Evolutionary conservation across 2,113 vertebrate genomes (phyloP).

Genomic region (Chamaetylas fuelleborni): DNA sequence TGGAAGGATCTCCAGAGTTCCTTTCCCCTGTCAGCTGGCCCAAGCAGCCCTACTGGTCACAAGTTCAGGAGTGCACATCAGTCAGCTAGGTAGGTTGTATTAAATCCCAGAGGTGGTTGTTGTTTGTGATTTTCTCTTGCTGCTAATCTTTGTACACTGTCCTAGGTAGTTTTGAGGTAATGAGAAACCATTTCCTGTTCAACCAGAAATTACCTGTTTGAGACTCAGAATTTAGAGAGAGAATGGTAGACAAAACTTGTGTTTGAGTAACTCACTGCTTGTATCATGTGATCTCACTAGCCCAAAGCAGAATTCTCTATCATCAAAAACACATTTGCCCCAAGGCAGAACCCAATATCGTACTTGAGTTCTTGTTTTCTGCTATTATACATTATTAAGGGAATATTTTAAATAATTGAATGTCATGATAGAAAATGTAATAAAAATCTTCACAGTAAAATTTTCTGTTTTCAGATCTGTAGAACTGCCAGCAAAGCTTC

Average conservation of each 20-base stretch:
- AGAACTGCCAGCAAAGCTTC: slow-evolving; percentile 12
- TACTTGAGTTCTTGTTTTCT: not conserved
- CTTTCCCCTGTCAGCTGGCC: not conserved
- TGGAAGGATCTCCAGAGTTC: slow-evolving; percentile 55
- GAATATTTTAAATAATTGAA: not conserved
- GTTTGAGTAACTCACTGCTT: not conserved
- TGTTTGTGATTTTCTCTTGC: not conserved
- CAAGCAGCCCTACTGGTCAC: slow-evolving; percentile 23
- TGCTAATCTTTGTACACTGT: not conserved
- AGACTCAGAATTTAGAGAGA: not conserved
- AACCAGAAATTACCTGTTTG: not conserved
- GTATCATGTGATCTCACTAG: not conserved
- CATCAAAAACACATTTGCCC: not conserved
- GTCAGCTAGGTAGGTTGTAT: slow-evolving; percentile 28
- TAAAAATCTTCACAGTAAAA: not conserved
- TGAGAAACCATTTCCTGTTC: not conserved
- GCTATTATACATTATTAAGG: not conserved
- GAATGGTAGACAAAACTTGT: not conserved
- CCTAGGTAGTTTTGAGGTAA: not conserved
- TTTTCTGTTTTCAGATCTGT: slow-evolving; percentile 15
- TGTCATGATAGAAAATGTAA: not conserved
- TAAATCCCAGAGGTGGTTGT: not conserved
- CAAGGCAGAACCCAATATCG: not conserved
- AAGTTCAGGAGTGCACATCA: not conserved
- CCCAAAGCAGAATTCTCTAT: not conserved